Evolutionary conservation across 2,888 invertebrate species (phyloP).

Genomic region (Eutolmus rufibarbis): DNA sequence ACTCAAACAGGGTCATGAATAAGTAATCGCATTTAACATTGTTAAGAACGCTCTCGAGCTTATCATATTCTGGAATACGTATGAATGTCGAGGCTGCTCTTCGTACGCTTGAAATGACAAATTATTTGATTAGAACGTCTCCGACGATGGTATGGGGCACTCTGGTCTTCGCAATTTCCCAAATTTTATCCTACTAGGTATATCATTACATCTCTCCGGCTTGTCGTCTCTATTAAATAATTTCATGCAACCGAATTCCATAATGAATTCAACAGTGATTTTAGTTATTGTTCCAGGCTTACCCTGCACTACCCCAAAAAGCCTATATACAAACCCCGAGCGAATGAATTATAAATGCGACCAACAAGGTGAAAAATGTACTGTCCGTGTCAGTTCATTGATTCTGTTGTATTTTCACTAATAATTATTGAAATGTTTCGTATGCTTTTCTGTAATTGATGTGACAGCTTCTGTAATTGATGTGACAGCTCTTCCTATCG

Average conservation of each 20-base stretch:
- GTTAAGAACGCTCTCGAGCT: slow-evolving; percentile 13
- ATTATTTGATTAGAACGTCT: slow-evolving; percentile 13
- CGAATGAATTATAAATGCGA: background rate
- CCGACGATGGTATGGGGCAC: background rate
- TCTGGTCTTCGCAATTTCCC: background rate
- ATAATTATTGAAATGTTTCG: background rate
- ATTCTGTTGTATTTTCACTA: background rate
- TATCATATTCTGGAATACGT: background rate
- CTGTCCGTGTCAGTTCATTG: background rate
- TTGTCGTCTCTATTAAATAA: background rate
- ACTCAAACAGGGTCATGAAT: slow-evolving; percentile 24
- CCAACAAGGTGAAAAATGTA: background rate
- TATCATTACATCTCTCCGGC: background rate
- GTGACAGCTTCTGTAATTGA: background rate
- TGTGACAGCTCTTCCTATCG: background rate
- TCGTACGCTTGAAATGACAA: slow-evolving; percentile 1
- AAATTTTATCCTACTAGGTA: background rate
- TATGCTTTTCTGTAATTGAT: background rate
- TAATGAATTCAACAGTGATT: background rate
- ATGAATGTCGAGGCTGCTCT: background rate
- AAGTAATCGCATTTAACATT: slow-evolving; percentile 26
- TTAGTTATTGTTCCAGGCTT: background rate
- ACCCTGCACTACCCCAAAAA: background rate
- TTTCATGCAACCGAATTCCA: background rate
- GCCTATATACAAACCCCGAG: background rate